phyloP scores from a whole-genome alignment of 2,888 invertebrate species.

The Tuta absoluta region DNA sequence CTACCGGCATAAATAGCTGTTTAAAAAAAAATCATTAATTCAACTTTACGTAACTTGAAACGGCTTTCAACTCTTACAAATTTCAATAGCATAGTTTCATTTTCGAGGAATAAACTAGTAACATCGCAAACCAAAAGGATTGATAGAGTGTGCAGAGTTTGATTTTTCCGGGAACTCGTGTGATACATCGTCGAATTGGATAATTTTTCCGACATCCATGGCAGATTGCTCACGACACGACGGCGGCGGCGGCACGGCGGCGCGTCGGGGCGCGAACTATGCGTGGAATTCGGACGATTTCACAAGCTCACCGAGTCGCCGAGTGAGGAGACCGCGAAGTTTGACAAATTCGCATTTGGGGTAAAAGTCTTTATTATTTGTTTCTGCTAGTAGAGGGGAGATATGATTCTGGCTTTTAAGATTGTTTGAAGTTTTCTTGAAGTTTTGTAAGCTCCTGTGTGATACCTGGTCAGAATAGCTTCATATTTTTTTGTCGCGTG shows the following conservation, averaged over 20 bases:
- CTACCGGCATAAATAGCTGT: no score
- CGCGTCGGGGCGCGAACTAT: slow-evolving; percentile 49
- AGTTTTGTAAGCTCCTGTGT: no score
- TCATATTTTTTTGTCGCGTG: no score
- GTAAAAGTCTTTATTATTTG: slow-evolving; percentile 36
- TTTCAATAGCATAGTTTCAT: no score
- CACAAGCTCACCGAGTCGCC: background rate
- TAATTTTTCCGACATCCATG: slow-evolving; percentile 58
- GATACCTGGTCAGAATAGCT: no score
- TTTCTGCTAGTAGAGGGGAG: background rate
- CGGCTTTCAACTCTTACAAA: background rate
- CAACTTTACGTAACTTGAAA: no score
- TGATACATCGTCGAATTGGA: slow-evolving; percentile 31
- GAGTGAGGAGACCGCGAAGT: slow-evolving; percentile 40
- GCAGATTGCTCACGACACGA: slow-evolving; percentile 45
- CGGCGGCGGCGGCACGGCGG: slow-evolving; percentile 48
- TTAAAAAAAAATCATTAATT: no score
- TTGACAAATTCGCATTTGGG: slow-evolving; percentile 51
- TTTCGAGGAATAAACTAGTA: background rate
- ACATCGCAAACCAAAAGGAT: background rate
- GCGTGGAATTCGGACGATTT: background rate
- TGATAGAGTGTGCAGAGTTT: background rate
- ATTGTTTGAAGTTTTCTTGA: no score
- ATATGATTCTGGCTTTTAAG: no score
- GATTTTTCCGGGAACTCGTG: background rate